Conservation (phyloP, 1,140 invertebrate species). For the Eupeodes corollae region DNA sequence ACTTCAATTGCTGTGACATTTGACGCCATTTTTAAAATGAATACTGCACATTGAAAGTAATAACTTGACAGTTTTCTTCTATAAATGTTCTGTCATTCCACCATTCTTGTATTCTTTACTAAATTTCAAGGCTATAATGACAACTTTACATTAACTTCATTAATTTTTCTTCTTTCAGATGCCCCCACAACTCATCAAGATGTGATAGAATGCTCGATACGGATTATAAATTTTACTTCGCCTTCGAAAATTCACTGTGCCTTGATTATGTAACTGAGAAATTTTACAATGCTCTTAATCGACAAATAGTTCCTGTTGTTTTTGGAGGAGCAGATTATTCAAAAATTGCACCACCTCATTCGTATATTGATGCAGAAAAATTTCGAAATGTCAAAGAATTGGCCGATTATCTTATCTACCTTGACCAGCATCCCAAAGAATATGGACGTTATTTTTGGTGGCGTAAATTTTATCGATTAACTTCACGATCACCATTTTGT, state of each 20-base stretch:
- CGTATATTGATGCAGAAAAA: conserved; percentile 49
- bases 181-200: conserved; percentile 22
- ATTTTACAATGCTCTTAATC: conserved; percentile 37
- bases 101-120: no score
- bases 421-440: conserved; percentile 37
- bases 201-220: conserved; percentile 38
- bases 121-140: no score
- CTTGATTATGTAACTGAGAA: conserved; percentile 50
- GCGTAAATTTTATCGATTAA: conserved; percentile 37
- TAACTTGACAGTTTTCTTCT: no score
- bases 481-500: conserved; percentile 23
- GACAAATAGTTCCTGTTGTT: conserved; percentile 45
- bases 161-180: conserved; percentile 20
- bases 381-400: conserved; percentile 41
- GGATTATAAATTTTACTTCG: conserved; percentile 51
- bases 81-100: no score
- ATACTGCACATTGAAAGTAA: no score
- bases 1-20: no score
- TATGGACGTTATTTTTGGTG: conserved; percentile 45
- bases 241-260: conserved; percentile 49
- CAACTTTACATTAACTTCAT: background rate
- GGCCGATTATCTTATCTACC: conserved; percentile 39
- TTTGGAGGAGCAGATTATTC: conserved; percentile 46
- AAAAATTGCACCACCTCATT: conserved; percentile 42
- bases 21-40: no score